These are phyloP conservation scores for Paracyclopina nana DNA, from an alignment of 1,140 invertebrate genomes.

Conservation along the genomic window DNA sequence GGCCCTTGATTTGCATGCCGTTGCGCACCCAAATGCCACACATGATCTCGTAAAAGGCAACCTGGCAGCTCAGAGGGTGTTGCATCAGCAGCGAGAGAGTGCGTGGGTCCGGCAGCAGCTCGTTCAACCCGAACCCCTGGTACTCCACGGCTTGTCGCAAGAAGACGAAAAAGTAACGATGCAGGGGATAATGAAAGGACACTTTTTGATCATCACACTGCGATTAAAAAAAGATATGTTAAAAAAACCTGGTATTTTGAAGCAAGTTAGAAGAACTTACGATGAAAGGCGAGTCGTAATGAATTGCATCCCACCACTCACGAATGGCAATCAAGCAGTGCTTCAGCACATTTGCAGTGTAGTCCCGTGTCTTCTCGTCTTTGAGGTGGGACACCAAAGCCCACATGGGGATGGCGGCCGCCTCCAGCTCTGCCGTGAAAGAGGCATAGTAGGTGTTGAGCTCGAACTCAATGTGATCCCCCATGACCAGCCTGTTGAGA, in stretches of 20 bases:
- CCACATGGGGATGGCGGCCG: slow-evolving; percentile 92
- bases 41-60: slow-evolving; percentile 76
- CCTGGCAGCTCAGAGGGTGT: slow-evolving; percentile 52
- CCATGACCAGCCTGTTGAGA: slow-evolving; percentile 69
- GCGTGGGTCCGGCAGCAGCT: slow-evolving; percentile 53
- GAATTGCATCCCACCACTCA: slow-evolving; percentile 65
- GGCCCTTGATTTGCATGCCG: slow-evolving; percentile 88
- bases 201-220: slow-evolving; percentile 60
- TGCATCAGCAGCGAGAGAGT: slow-evolving; percentile 58
- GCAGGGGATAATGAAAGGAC: slow-evolving; percentile 84
- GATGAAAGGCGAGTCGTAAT: slow-evolving; percentile 44
- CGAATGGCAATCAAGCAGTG: slow-evolving; percentile 51
- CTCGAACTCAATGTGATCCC: slow-evolving; percentile 85
- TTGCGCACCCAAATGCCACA: slow-evolving; percentile 87
- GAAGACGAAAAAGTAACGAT: slow-evolving; percentile 80
- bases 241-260: slow-evolving; percentile 12
- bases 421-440: slow-evolving; percentile 87
- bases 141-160: slow-evolving; percentile 47
- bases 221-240: slow-evolving; percentile 18
- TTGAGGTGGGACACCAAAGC: slow-evolving; percentile 68
- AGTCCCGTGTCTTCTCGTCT: slow-evolving; percentile 42
- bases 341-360: slow-evolving; percentile 49
- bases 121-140: slow-evolving; percentile 49
- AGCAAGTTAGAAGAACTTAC: no score
- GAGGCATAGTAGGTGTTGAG: slow-evolving; percentile 90